Percentiles rank a stretch among this genome's conserved stretches.
Evolutionary conservation across 2,113 vertebrate genomes (phyloP).

Genomic region (Sprattus sprattus): DNA sequence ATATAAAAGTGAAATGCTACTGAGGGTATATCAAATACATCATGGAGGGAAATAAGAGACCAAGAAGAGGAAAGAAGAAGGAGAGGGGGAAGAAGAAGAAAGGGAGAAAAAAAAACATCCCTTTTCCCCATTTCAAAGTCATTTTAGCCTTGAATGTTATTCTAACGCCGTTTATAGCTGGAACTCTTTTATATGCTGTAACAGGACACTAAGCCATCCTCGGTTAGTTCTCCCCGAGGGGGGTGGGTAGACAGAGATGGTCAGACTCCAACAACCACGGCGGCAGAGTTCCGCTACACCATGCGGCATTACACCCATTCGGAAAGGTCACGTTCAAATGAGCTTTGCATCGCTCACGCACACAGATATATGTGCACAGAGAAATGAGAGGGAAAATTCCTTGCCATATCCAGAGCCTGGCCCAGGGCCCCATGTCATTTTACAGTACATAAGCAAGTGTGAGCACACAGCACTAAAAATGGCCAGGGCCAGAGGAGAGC

Average conservation of each 20-base stretch:
- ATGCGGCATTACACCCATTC: constrained; percentile 47
- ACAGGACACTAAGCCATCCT: constrained; percentile 50
- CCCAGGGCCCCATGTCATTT: constrained; percentile 28
- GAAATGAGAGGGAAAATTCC: constrained; percentile 36
- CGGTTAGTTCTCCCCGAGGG: constrained; percentile 54
- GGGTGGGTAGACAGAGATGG: constrained; percentile 49
- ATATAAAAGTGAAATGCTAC: constrained; percentile 68
- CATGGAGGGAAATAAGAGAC: constrained; percentile 42
- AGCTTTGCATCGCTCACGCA: constrained; percentile 43
- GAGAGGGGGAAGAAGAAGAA: background rate
- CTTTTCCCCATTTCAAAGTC: constrained; percentile 63
- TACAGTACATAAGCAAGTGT: constrained; percentile 19
- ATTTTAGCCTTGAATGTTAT: constrained; percentile 64
- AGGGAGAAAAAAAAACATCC: constrained; percentile 42
- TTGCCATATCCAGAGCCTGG: background rate
- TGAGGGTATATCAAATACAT: constrained; percentile 68
- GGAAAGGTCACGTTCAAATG: constrained; percentile 59
- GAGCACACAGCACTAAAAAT: constrained; percentile 13
- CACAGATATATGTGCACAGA: constrained; percentile 28
- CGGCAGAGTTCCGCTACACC: constrained; percentile 52
- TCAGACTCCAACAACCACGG: constrained; percentile 54
- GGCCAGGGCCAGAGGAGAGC: background rate
- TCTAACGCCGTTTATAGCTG: constrained; percentile 62
- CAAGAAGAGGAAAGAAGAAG: background rate
- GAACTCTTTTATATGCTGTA: constrained; percentile 62